Base-by-base conservation (phyloP, 1,140 invertebrate species). In the Adelges cooleyi region DNA sequence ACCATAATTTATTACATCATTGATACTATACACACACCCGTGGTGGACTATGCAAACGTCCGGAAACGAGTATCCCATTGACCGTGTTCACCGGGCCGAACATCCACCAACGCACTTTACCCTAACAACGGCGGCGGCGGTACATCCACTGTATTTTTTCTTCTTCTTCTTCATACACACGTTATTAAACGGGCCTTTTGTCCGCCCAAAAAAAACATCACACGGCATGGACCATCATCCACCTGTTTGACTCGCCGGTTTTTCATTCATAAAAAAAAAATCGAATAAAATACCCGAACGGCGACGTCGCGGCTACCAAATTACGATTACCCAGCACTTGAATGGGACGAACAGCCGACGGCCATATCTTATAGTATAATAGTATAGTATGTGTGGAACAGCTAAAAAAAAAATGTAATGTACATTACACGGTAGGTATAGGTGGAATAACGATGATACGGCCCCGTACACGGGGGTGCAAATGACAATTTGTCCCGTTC, bases 271-370 rank as follows among this genome's bases (percentile, higher is more conserved):
- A 20, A 36, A 36, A 53, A 53, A 29, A 18, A 29, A 17, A 36
- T 33, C 8, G 22, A 53, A n/a, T 38, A 40, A 3, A 40, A 42
- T 40, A 25, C 36, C 13, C 11, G 10, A 42, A 25, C 18, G 20
- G 17, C 36, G 38, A 18, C 20, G 13, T 15, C 15, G 15, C 54
- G 54, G 54, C 54, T 59, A 59, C 54, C 54, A 46, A 59, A 59
- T 56, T 56, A 56, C 54, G 54, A 29, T 59, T 59, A 46, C 54
- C n/a, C n/a, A 15, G 54, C 54, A 59, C 54, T 59, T 20, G 40
- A 50, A 50, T n/a, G 48, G 29, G 11, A 33, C 11, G 29, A 33
- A 33, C 11, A 11, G 29, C 29, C 11, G 29, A 6, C 5, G 29
- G 11, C 29, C 5, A 33, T 33, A 33, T n/a, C n/a, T n/a, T n/a